Base-by-base conservation (phyloP, 2,113 vertebrate genomes). In the Larimichthys polyactis region DNA sequence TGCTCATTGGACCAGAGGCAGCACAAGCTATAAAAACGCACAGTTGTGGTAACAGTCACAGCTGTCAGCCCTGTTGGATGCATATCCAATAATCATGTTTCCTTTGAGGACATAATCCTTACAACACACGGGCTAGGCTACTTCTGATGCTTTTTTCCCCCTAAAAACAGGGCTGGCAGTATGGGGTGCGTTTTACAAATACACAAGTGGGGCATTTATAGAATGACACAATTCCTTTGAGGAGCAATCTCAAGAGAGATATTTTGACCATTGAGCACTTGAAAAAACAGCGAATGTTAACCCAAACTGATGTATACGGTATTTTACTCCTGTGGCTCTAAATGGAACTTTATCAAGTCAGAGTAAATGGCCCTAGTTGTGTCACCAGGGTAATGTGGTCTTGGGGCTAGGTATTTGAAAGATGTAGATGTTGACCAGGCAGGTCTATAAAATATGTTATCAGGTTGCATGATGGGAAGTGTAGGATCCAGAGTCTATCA, bases 41-140 rank as follows among this genome's bases (percentile, higher is more conserved):
- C 74, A 64, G 19, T 20, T 52, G 55, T 62, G 60, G 40, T 44
- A 71, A 83, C 77, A 82, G 40, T 79, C 83, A 78, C 62, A 73
- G 71, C 51, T 72, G 71, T 81, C 64, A 79, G 54, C 55, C 2
- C 19, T 11, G 11, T 51, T 74, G 65, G 63, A 77, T 63, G 59
- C 65, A 55, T 83, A 72, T 66, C 57, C 16, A 76, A 66, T 65
- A 70, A 75, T 79, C 51, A 70, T 82, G 78, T 79, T 85, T 40
- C 66, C 59, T 74, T 24, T 59, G 79, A 81, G 54, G 77, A 44
- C 29, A 63, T 78, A 85, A 79, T 87, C 71, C 65, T 24, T 54
- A n/a, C 71, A 75, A 68, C 74, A 74, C 60, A 78, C 24, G 27
- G 3, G 22, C 32, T 19, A 60, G 36, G 36, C 65, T 32, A 32